Conservation (phyloP, 1,140 invertebrate genomes). For the Chionoecetes opilio region DNA sequence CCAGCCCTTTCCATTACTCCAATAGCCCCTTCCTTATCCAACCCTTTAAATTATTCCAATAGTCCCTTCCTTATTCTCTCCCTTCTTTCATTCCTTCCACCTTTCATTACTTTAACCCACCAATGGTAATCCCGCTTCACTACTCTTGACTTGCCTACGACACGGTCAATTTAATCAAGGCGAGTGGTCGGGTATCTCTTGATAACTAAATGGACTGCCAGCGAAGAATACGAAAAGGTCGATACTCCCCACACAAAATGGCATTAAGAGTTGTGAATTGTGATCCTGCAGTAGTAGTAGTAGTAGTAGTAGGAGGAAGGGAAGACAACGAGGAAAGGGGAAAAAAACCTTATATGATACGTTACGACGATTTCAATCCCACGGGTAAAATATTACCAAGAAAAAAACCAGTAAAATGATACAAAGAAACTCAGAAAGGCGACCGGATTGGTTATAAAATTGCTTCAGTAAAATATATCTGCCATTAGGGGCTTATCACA, state of each 20-base stretch:
- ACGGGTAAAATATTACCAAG: too few species aligned
- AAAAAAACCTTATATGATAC: not conserved
- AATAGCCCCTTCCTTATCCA: not conserved
- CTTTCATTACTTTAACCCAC: not conserved
- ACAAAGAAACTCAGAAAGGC: not conserved
- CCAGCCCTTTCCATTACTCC: not conserved
- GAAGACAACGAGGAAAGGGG: too few species aligned
- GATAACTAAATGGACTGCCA: not conserved
- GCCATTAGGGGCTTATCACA: slow-evolving; percentile 9
- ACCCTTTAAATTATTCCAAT: not conserved
- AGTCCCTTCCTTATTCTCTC: not conserved
- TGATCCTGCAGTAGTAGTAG: not conserved
- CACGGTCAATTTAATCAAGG: not conserved
- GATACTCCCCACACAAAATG: not conserved
- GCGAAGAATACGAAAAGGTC: not conserved
- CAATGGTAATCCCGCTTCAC: not conserved
- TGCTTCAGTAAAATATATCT: not conserved
- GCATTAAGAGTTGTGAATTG: not conserved
- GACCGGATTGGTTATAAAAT: not conserved
- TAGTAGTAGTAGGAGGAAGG: too few species aligned
- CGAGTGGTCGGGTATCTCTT: not conserved
- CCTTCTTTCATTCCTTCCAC: not conserved
- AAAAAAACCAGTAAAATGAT: too few species aligned
- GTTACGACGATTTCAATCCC: not conserved
- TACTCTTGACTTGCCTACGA: not conserved